Conservation (phyloP, 2,888 invertebrate species). For the Nymphalis c-album region DNA sequence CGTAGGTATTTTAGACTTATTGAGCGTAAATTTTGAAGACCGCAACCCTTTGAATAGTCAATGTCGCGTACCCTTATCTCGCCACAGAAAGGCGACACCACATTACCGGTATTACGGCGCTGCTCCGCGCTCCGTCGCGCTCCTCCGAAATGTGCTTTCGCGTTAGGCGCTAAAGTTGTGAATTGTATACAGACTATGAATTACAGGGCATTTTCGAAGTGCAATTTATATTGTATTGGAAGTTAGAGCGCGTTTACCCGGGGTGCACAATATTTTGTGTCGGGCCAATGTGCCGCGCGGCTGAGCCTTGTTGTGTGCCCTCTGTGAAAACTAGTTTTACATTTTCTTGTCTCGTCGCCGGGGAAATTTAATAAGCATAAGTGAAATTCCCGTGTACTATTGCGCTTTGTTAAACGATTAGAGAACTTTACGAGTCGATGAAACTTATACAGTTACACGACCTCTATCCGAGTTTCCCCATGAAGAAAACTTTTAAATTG, state of each 20-base stretch:
- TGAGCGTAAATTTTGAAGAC: conserved; percentile 81
- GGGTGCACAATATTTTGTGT: conserved; percentile 74
- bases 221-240: conserved; percentile 82
- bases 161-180: conserved; percentile 59
- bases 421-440: conserved; percentile 47
- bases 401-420: conserved; percentile 53
- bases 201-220: conserved; percentile 76
- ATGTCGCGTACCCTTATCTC: conserved; percentile 81
- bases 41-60: conserved; percentile 82
- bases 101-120: conserved; percentile 79
- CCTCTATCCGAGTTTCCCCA: conserved; percentile 7
- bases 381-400: conserved; percentile 54
- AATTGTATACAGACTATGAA: conserved; percentile 64
- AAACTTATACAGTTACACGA: conserved; percentile 29
- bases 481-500: conserved; percentile 14
- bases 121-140: conserved; percentile 46
- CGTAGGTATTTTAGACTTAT: conserved; percentile 74
- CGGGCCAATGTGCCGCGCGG: conserved; percentile 64
- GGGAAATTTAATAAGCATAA: conserved; percentile 67
- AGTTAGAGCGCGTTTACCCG: conserved; percentile 70
- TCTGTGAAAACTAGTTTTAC: conserved; percentile 56
- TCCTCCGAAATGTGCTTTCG: conserved; percentile 58
- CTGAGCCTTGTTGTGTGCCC: conserved; percentile 59
- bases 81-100: conserved; percentile 80
- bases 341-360: conserved; percentile 59